These are phyloP conservation scores for Xestoiulus laeticollis DNA, from an alignment of 2,888 invertebrate species.

Conservation along the genomic window DNA sequence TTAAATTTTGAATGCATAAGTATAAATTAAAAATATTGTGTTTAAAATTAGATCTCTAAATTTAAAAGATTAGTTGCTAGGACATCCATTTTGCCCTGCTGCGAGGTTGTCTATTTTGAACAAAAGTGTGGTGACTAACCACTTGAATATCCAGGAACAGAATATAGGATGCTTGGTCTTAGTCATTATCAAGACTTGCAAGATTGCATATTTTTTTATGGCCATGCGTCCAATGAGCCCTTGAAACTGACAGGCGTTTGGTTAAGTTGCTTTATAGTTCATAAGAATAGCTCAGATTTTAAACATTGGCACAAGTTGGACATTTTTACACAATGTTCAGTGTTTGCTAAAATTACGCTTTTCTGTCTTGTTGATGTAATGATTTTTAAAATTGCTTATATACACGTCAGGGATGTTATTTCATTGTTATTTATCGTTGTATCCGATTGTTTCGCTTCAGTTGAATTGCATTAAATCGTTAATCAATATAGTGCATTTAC, in stretches of 20 bases:
- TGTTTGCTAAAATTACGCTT: too few relatives aligned
- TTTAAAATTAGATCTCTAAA: neutral
- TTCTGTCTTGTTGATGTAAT: too few relatives aligned
- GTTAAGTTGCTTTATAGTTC: too few relatives aligned
- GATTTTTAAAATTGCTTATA: too few relatives aligned
- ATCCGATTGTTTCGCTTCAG: neutral
- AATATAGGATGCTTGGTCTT: neutral
- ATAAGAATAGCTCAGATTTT: too few relatives aligned
- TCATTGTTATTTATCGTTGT: neutral
- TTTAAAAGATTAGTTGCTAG: neutral
- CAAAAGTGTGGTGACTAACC: neutral
- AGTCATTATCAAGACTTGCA: neutral
- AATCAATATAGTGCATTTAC: neutral
- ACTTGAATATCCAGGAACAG: neutral
- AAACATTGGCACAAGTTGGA: too few relatives aligned
- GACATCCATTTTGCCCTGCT: neutral
- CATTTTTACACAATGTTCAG: too few relatives aligned
- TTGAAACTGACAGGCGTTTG: neutral
- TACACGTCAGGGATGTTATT: too few relatives aligned
- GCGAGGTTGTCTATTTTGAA: neutral
- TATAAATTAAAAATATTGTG: neutral
- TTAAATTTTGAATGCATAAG: neutral
- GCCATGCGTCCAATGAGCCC: neutral
- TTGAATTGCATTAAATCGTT: neutral
- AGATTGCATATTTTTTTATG: constrained; percentile 11